A percentile compares a stretch with the other conserved stretches of the same genome.
phyloP scores from a whole-genome alignment of 2,888 invertebrate species.

The Platycheirus rosarum region DNA sequence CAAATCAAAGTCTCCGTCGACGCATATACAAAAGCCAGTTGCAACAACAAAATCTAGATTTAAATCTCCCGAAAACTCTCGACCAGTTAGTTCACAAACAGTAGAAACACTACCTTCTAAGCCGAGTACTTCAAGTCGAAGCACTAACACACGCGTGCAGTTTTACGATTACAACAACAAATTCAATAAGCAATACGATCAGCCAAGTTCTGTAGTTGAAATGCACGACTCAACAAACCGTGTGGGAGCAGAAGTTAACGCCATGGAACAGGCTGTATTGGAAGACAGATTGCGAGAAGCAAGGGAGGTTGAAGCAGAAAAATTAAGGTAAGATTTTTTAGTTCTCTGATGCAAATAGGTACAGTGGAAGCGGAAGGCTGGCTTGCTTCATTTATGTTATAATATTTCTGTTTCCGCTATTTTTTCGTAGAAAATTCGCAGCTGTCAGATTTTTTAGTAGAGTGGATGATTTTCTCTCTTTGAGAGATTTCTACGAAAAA shows the following conservation, averaged over 20 bases:
- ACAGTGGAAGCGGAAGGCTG: no score
- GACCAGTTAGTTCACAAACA: slow-evolving; percentile 20
- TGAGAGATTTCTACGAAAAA: no score
- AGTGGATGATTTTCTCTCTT: no score
- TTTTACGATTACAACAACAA: slow-evolving; percentile 84
- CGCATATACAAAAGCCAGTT: background rate
- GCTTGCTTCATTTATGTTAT: no score
- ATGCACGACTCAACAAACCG: slow-evolving; percentile 75
- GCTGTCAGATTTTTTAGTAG: no score
- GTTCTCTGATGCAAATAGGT: no score
- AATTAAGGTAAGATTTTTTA: slow-evolving; percentile 78
- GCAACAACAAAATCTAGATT: background rate
- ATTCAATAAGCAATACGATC: slow-evolving; percentile 80
- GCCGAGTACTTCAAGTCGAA: slow-evolving; percentile 22
- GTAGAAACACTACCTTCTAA: slow-evolving; percentile 1
- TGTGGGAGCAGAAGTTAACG: slow-evolving; percentile 74
- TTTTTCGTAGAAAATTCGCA: no score
- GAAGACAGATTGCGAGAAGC: slow-evolving; percentile 76
- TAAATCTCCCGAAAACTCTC: slow-evolving; percentile 3
- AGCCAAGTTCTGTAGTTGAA: slow-evolving; percentile 79
- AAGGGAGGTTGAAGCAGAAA: slow-evolving; percentile 77
- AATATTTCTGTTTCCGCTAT: no score
- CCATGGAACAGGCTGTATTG: slow-evolving; percentile 79
- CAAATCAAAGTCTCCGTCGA: background rate
- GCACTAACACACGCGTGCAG: slow-evolving; percentile 77